These are phyloP conservation scores for Aspidapion aeneum DNA, from an alignment of 2,888 invertebrate species.

Conservation along the genomic window DNA sequence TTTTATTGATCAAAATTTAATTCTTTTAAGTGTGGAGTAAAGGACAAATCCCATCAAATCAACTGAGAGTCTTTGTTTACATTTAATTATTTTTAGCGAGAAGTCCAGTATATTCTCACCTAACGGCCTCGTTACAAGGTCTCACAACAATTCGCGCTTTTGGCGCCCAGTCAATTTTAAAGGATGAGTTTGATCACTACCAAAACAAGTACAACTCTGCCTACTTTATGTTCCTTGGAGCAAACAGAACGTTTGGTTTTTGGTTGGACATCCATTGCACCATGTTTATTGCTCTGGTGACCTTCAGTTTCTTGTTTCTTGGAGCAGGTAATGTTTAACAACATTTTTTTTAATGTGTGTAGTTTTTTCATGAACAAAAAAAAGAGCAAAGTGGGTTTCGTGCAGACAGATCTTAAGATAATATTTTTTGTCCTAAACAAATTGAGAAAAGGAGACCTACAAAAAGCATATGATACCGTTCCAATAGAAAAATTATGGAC, in stretches of 20 bases:
- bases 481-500: too few species aligned
- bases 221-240: slow-evolving; percentile 61
- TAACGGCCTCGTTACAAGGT: slow-evolving; percentile 72
- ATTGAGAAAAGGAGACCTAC: too few species aligned
- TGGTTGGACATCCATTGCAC: slow-evolving; percentile 65
- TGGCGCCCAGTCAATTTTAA: slow-evolving; percentile 58
- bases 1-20: too few species aligned
- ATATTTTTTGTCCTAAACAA: too few species aligned
- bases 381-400: too few species aligned
- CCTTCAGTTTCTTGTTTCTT: slow-evolving; percentile 60
- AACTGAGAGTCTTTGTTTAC: too few species aligned
- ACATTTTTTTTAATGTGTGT: too few species aligned
- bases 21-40: too few species aligned
- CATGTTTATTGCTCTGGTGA: slow-evolving; percentile 60
- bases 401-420: too few species aligned
- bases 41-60: too few species aligned
- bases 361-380: too few species aligned
- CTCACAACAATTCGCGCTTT: slow-evolving; percentile 72
- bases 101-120: slow-evolving; percentile 73
- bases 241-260: slow-evolving; percentile 66
- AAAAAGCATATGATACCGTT: too few species aligned
- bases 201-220: slow-evolving; percentile 67
- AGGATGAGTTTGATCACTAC: slow-evolving; percentile 58
- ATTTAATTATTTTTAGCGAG: slow-evolving; percentile 53
- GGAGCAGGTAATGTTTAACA: slow-evolving; percentile 50